Base-by-base conservation (phyloP, 2,113 vertebrate genomes). In the Corythoichthys intestinalis region DNA sequence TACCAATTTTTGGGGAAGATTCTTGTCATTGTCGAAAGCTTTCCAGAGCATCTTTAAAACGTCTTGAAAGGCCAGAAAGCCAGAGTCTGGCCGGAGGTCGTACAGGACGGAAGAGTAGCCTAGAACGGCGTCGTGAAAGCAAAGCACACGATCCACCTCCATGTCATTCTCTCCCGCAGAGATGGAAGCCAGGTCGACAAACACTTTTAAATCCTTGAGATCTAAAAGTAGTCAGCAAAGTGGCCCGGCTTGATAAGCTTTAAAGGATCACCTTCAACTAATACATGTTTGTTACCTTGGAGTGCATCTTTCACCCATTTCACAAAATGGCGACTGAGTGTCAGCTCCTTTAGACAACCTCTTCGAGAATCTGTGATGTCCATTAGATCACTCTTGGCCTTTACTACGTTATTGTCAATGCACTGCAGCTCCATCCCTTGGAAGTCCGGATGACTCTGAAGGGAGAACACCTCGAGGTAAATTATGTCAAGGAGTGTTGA, bases 101-200 rank as follows among this genome's bases (percentile, higher is more conserved):
- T 96, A 97, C 0, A 99, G 88, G 78, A 98, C 70, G 2, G 94
- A 85, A 0, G 95, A 92, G 60, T 95, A 99, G 77, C 96, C 97
- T 13, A 95, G 94, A 52, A 98, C 92, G 0, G 95, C 82, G 2
- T 96, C 94, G 0, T 98, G 96, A 86, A 99, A 98, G 67, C 94
- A 98, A 98, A 0, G 96, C 94, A 98, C 97, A 0, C 96, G 91
- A 78, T 96, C 97, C 67, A 98, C 95, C 0, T 99, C 96, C 79
- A 98, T 93, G 86, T 97, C 96, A 0, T 97, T 98, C 89, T 99
- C 97, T 66, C 97, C 97, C 2, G 97, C 97, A 10, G 95, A 99
- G 80, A 99, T 99, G 70, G 96, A 96, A 0, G 97, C 97, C 91
- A 99, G 73, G 85, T 99, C 96, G 57, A 99, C 95, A 66, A 99